A percentile compares a stretch with the other conserved stretches of the same genome.
Evolutionary conservation across 1,140 invertebrate genomes (phyloP).

Genomic region (Ceratina australensis): DNA sequence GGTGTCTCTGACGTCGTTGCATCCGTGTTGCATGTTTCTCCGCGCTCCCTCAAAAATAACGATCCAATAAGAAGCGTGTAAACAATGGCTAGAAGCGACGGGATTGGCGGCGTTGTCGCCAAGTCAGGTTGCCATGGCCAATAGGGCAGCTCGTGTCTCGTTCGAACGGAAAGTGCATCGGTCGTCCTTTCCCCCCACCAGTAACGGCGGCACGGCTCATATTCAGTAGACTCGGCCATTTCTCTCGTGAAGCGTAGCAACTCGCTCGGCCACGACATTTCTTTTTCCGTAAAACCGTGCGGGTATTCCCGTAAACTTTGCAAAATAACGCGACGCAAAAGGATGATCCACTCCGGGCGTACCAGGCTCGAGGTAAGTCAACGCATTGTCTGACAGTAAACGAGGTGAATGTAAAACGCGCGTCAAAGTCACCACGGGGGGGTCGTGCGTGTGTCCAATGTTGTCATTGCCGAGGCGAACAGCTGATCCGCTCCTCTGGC

Average conservation of each 20-base stretch:
- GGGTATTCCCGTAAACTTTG: constrained; percentile 76
- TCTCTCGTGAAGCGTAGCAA: constrained; percentile 72
- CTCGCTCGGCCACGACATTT: constrained; percentile 60
- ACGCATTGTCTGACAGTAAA: constrained; percentile 13
- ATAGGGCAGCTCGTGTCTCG: constrained; percentile 41
- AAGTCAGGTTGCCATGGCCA: constrained; percentile 67
- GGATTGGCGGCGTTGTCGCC: constrained; percentile 75
- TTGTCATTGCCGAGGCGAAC: constrained; percentile 78
- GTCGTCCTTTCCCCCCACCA: constrained; percentile 49
- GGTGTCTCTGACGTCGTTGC: constrained; percentile 32
- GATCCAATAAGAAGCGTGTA: constrained; percentile 70
- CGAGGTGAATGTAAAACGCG: constrained; percentile 48
- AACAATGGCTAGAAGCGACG: constrained; percentile 65
- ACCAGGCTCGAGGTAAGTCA: constrained; percentile 79
- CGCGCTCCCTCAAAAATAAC: constrained; percentile 65
- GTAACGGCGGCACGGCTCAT: constrained; percentile 54
- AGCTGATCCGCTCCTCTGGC: constrained; percentile 75
- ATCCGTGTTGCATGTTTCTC: constrained; percentile 44
- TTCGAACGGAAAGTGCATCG: constrained; percentile 40
- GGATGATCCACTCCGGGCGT: constrained; percentile 80
- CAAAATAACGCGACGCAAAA: constrained; percentile 81
- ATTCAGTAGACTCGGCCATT: constrained; percentile 78
- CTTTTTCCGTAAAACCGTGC: constrained; percentile 66
- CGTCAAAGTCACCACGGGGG: constrained; percentile 58
- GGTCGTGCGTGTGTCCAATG: constrained; percentile 72